Percentiles rank a stretch among this genome's conserved stretches.
Conservation (phyloP, 2,888 invertebrate species). For the Xiphydria camelus region DNA sequence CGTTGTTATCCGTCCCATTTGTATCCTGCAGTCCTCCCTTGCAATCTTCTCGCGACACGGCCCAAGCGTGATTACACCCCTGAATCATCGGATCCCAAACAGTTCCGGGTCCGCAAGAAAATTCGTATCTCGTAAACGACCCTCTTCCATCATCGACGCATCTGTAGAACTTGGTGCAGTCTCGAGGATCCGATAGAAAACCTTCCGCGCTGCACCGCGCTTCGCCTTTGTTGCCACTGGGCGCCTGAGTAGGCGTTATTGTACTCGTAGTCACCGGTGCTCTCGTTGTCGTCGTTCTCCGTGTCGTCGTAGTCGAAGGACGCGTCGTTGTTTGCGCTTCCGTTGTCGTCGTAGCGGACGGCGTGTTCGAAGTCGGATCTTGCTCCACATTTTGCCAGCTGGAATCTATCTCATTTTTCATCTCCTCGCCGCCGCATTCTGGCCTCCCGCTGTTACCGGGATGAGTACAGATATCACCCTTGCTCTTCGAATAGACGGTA, state of each 20-base stretch:
- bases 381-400: slow-evolving; percentile 9
- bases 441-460: slow-evolving; percentile 69
- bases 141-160: slow-evolving; percentile 54
- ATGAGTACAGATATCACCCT: slow-evolving; percentile 72
- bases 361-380: slow-evolving; percentile 1
- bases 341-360: slow-evolving; percentile 9
- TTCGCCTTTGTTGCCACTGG: slow-evolving; percentile 6
- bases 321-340: slow-evolving; percentile 3
- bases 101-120: slow-evolving; percentile 63
- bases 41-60: slow-evolving; percentile 41
- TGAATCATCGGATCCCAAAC: slow-evolving; percentile 64
- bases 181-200: slow-evolving; percentile 55
- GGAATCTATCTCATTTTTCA: slow-evolving; percentile 61
- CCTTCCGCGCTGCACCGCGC: slow-evolving; percentile 57
- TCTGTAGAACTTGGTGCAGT: slow-evolving; percentile 56
- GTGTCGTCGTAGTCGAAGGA: slow-evolving; percentile 7
- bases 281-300: not conserved
- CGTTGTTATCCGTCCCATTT: slow-evolving; percentile 23
- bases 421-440: slow-evolving; percentile 66
- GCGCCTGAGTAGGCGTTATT: slow-evolving; percentile 3
- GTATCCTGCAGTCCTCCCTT: slow-evolving; percentile 12
- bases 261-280: slow-evolving; percentile 11
- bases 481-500: slow-evolving; percentile 65
- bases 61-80: slow-evolving; percentile 62
- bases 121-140: slow-evolving; percentile 59